Percentiles rank a stretch among this genome's conserved stretches.
phyloP scores from a whole-genome alignment of 2,797 vertebrate genomes.

The Myoxocephalus aenaeus region DNA sequence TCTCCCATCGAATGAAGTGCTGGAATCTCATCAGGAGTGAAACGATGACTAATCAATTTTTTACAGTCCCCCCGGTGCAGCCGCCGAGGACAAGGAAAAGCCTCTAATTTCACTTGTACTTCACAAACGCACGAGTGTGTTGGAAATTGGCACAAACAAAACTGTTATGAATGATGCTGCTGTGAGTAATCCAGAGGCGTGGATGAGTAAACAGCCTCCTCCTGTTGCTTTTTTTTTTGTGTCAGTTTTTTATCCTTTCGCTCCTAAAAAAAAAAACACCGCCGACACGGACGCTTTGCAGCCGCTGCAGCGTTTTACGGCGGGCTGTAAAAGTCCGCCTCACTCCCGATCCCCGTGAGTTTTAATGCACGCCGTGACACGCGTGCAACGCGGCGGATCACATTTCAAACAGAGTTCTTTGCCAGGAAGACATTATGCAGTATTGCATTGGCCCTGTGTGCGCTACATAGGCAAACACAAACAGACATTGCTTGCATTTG shows the following conservation, averaged over 20 bases:
- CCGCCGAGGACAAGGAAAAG: conserved; percentile 50
- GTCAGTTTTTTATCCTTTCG: neutral
- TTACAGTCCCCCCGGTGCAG: conserved; percentile 56
- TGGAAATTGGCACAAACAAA: conserved; percentile 46
- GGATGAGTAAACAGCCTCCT: conserved; percentile 40
- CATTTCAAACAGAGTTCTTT: conserved; percentile 67
- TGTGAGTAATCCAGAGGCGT: conserved; percentile 36
- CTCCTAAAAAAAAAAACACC: conserved; percentile 32
- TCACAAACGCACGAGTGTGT: conserved; percentile 41
- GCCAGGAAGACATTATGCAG: conserved; percentile 62
- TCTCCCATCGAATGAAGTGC: conserved; percentile 51
- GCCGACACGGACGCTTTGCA: neutral
- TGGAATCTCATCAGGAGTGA: conserved; percentile 68
- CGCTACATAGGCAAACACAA: conserved; percentile 71
- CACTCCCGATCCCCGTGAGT: conserved; percentile 32
- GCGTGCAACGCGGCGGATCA: no score
- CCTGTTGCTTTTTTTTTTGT: conserved; percentile 10
- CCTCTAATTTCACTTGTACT: conserved; percentile 52
- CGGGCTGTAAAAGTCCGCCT: conserved; percentile 37
- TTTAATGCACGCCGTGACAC: conserved; percentile 38
- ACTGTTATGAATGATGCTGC: conserved; percentile 39
- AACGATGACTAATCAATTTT: conserved; percentile 72
- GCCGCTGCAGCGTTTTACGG: conserved; percentile 34
- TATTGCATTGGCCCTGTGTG: conserved; percentile 70
- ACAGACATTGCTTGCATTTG: conserved; percentile 70